Percentiles rank a stretch among this genome's conserved stretches.
These are phyloP conservation scores for Macrosteles quadrilineatus DNA, from an alignment of 1,140 invertebrate species.

Conservation along the genomic window DNA sequence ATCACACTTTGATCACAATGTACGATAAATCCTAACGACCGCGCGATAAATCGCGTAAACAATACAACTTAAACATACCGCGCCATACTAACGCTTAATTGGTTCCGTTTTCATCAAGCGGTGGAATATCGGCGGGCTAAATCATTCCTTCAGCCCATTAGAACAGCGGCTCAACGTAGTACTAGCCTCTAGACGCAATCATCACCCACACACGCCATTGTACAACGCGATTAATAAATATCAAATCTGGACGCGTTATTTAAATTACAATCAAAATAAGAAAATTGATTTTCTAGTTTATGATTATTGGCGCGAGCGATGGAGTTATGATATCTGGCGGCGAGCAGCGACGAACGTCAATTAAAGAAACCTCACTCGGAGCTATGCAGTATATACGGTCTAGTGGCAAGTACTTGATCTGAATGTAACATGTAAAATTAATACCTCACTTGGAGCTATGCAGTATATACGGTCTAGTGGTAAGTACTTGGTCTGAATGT, in stretches of 20 bases:
- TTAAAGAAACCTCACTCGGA: too few species aligned
- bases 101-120: not conserved
- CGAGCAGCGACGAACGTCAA: too few species aligned
- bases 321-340: too few species aligned
- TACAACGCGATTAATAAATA: not conserved
- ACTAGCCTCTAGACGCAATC: not conserved
- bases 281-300: constrained; percentile 11
- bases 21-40: too few species aligned
- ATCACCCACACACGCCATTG: not conserved
- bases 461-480: too few species aligned
- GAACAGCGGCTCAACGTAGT: not conserved
- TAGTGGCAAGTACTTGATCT: too few species aligned
- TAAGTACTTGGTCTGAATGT: too few species aligned
- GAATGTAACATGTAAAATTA: too few species aligned
- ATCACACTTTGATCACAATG: too few species aligned
- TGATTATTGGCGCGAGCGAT: constrained; percentile 1
- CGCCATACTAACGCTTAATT: not conserved
- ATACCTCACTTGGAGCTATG: too few species aligned
- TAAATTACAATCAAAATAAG: constrained; percentile 15
- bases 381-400: too few species aligned
- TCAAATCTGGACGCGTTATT: constrained; percentile 12
- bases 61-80: not conserved
- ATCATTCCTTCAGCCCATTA: not conserved
- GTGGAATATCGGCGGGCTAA: not conserved
- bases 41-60: too few species aligned